Base-by-base conservation (phyloP, 1,140 invertebrate genomes). In the Drosophila tropicalis region DNA sequence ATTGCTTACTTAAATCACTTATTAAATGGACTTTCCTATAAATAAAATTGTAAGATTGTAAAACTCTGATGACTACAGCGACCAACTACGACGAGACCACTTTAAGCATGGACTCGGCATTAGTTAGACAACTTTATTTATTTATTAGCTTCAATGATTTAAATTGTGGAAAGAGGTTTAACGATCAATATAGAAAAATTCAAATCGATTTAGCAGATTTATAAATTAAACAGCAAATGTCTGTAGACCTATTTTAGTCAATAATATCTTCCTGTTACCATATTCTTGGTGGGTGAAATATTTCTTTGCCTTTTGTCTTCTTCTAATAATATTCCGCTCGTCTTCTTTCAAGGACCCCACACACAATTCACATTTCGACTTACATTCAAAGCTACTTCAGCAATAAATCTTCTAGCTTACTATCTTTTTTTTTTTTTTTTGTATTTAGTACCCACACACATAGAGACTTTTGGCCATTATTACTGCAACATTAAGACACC, bases 401-500 rank as follows among this genome's bases (percentile, higher is more conserved):
- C 82, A 70, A 86, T 86, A 86, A 86, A 86, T 87, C 83, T 86
- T 78, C 12, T 56, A 72, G 44, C 44, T 51, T 51, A 51, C 44
- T 51, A 51, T 51, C 44, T 51, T 84, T 87, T 69, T 84, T 29
- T 71, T 84, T 71, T 83, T n/a, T n/a, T n/a, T n/a, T n/a, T n/a
- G n/a, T 83, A 87, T 87, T 84, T 79, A 22, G 29, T 58, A 58
- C 15, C n/a, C 65, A 74, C 40, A 70, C 17, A 51, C 17, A 51
- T 5, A 51, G 5, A 47, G 5, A 77, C 71, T 89, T 84, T 80
- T 89, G 71, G 80, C 84, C 70, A 84, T 87, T 87, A 87, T 89
- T 89, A 87, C 80, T 77, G 84, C 80, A 81, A 80, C 77, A 87
- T 89, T 89, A 87, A 89, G 84, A 80, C 84, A 89, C 76, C 77